Percentiles rank a stretch among this genome's conserved stretches.
These are phyloP conservation scores for Datnioides undecimradiatus DNA, from an alignment of 2,113 vertebrate genomes.

Conservation along the genomic window DNA sequence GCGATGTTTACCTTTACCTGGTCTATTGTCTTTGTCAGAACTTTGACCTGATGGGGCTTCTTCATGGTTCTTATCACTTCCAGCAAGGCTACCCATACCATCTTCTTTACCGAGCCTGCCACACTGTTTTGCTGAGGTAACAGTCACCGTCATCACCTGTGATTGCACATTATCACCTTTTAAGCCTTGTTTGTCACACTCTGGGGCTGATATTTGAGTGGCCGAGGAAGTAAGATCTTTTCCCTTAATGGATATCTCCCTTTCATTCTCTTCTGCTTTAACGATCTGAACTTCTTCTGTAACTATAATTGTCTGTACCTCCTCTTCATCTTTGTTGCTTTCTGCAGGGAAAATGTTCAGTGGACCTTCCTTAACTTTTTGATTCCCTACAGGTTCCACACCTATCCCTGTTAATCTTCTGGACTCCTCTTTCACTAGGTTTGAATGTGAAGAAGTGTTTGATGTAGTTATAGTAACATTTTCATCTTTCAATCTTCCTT, in stretches of 20 bases:
- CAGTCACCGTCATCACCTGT: conserved; percentile 2
- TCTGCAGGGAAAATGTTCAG: not conserved
- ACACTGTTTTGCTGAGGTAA: not conserved
- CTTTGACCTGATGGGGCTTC: conserved; percentile 29
- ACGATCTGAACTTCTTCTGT: conserved; percentile 30
- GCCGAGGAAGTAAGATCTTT: not conserved
- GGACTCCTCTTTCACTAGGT: conserved; percentile 35
- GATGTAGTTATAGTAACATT: conserved; percentile 59
- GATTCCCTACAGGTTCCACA: conserved; percentile 29
- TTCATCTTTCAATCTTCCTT: conserved; percentile 72
- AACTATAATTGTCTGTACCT: conserved; percentile 35
- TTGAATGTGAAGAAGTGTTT: conserved; percentile 55
- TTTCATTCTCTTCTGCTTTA: conserved; percentile 54
- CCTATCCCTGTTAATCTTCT: not conserved
- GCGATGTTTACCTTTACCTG: conserved; percentile 3
- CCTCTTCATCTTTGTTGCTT: conserved; percentile 24
- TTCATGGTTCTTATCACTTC: conserved; percentile 2
- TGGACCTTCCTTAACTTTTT: not conserved
- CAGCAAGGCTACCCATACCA: not conserved
- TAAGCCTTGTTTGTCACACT: conserved; percentile 10
- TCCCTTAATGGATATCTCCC: conserved; percentile 25
- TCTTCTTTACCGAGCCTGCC: conserved; percentile 8
- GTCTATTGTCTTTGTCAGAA: conserved; percentile 11
- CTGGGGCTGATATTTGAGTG: not conserved
- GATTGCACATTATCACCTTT: not conserved